These are phyloP conservation scores for Rhodinocichla rosea DNA, from an alignment of 2,113 vertebrate genomes.

Conservation along the genomic window DNA sequence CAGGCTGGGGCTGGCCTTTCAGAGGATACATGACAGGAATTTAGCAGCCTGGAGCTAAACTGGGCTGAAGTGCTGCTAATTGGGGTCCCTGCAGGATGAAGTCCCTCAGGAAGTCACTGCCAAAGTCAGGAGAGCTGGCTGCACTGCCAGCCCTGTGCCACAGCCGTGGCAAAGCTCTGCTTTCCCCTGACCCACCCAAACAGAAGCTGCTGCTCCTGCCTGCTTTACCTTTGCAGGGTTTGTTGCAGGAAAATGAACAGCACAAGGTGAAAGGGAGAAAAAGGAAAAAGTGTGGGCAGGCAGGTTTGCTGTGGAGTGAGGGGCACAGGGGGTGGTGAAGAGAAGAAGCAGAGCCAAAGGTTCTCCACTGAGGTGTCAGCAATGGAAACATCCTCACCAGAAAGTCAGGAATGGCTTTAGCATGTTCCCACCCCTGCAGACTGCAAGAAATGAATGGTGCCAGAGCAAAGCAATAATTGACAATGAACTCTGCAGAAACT, in stretches of 20 bases:
- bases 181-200: not conserved
- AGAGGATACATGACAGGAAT: not conserved
- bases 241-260: not conserved
- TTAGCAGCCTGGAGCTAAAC: not conserved
- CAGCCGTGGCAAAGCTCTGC: not conserved
- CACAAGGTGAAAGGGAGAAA: not conserved
- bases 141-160: not conserved
- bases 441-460: not conserved
- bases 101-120: not conserved
- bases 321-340: not conserved
- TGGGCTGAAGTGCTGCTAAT: not conserved
- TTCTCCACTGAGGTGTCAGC: not conserved
- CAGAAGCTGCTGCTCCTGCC: not conserved
- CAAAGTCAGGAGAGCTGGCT: not conserved
- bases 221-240: not conserved
- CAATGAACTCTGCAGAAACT: not conserved
- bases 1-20: slow-evolving; percentile 28
- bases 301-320: not conserved
- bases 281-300: rapidly evolving
- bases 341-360: not conserved
- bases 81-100: not conserved
- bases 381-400: not conserved
- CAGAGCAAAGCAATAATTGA: not conserved
- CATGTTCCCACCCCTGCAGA: not conserved
- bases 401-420: not conserved